Percentiles rank a stretch among this genome's conserved stretches.
Conservation (phyloP, 1,140 invertebrate genomes). For the Calycopis cecrops region DNA sequence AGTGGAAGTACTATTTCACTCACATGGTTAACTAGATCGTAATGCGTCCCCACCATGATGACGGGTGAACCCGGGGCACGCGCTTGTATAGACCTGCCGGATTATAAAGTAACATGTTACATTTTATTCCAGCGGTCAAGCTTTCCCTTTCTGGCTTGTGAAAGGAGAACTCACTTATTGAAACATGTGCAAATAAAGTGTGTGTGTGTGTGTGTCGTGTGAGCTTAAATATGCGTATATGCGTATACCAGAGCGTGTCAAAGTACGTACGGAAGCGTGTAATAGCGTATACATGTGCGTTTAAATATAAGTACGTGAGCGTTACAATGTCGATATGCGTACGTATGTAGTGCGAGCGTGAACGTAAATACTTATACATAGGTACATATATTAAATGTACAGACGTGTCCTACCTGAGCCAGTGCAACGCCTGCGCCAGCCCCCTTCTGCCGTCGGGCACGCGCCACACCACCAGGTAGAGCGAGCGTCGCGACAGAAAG, state of each 20-base stretch:
- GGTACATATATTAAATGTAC: no score
- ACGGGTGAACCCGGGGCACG: conserved; percentile 95
- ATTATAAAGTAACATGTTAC: neutral
- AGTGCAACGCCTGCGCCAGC: conserved; percentile 92
- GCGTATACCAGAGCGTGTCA: neutral
- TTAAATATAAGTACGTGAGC: no score
- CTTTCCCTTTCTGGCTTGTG: no score
- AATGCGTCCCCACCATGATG: conserved; percentile 95
- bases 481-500: conserved; percentile 95
- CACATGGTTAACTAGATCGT: conserved; percentile 89
- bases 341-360: neutral
- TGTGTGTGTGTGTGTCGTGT: no score
- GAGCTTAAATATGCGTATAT: neutral
- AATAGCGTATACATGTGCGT: no score
- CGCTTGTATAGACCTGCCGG: conserved; percentile 76
- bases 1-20: conserved; percentile 40
- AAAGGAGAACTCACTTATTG: no score
- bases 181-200: no score
- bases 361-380: no score
- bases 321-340: no score
- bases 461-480: conserved; percentile 97
- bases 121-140: neutral
- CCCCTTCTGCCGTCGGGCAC: conserved; percentile 95
- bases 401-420: conserved; percentile 81
- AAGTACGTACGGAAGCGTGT: no score